Evolutionary conservation across 2,888 invertebrate species (phyloP), one percentile per base, ranked within the genome.

Genomic region (Ectemnius lituratus): DNA sequence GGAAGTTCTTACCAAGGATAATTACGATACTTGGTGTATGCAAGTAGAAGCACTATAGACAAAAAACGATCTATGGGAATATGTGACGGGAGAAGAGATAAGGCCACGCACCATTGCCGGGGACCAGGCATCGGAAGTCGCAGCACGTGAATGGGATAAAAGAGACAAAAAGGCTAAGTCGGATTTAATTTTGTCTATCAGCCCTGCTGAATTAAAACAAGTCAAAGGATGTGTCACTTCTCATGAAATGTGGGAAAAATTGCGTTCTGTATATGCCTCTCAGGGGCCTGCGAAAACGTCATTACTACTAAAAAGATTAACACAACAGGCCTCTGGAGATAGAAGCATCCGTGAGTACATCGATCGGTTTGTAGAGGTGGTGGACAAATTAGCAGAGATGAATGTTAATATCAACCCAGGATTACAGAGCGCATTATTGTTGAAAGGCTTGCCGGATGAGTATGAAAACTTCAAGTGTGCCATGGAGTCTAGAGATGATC

Each of bases 201-300:
- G 93, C 4, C 95, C 95, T 20, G 20, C 1, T 0, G 94, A 93
- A 23, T 93, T 94, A 91, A 95, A 71, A 37, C 49, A 37, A 16
- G 56, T 67, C 14, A 62, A 63, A n/a, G 56, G 59, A 1, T 72
- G 67, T 52, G 6, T 37, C 20, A 67, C 72, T 1, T 28, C 67
- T 2, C 11, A 63, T 14, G 63, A 67, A 16, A 60, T 72, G 45
- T 67, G 72, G 59, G n/a, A 58, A 62, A 72, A 67, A 46, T 63
- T n/a, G n/a, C n/a, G n/a, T n/a, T n/a, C n/a, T n/a, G n/a, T n/a
- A n/a, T n/a, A n/a, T n/a, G n/a, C n/a, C n/a, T n/a, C n/a, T n/a
- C n/a, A n/a, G n/a, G n/a, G n/a, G n/a, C n/a, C n/a, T n/a, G n/a
- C n/a, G n/a, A n/a, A n/a, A n/a, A n/a, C n/a, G n/a, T n/a, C n/a